phyloP scores from a whole-genome alignment of 2,797 vertebrate species.

The Aldrovandia affinis region DNA sequence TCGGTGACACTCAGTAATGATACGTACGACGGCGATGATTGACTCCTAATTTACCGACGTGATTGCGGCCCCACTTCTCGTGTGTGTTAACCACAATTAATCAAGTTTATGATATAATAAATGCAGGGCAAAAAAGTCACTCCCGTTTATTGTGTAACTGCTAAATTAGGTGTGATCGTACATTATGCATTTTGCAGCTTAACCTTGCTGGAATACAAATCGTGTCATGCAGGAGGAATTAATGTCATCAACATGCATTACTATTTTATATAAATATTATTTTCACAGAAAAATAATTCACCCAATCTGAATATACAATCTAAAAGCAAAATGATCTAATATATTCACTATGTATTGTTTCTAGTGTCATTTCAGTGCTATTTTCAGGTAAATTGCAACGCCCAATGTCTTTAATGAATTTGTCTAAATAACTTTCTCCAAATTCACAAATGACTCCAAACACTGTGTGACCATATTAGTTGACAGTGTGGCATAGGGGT shows the following conservation, averaged over 20 bases:
- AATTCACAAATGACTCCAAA: neutral
- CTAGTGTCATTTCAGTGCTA: neutral
- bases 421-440: neutral
- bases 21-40: slow-evolving; percentile 49
- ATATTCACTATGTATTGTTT: neutral
- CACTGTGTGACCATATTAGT: neutral
- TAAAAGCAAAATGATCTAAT: neutral
- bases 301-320: too few relatives aligned
- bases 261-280: neutral
- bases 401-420: neutral
- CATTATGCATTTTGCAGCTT: neutral
- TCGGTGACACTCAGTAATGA: slow-evolving; percentile 43
- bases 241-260: neutral
- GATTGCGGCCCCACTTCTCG: slow-evolving; percentile 27
- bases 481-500: neutral
- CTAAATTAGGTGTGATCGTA: neutral
- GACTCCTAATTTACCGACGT: slow-evolving; percentile 27
- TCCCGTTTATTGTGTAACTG: neutral
- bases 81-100: slow-evolving; percentile 30
- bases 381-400: neutral
- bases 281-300: neutral
- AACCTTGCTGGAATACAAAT: neutral
- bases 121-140: slow-evolving; percentile 7
- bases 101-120: slow-evolving; percentile 30
- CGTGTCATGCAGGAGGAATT: neutral